Base-by-base conservation (phyloP, 2,888 invertebrate genomes). In the Aplocera efformata region DNA sequence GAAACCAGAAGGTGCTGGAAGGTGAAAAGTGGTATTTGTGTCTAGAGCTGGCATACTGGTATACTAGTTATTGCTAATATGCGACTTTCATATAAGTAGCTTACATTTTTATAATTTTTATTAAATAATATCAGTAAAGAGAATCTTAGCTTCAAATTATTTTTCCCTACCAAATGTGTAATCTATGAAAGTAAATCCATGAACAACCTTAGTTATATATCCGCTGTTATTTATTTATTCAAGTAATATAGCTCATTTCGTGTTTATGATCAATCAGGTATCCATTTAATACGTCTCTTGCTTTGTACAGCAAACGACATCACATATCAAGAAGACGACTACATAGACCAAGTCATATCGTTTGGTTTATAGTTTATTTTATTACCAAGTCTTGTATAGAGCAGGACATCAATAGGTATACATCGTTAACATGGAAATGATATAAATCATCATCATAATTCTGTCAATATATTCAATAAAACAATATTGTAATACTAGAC, bases 291-390 rank as follows among this genome's bases (percentile, higher is more conserved):
- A 63, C 63, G 13, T 17, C 13, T 17, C 13, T 17, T 17, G 13
- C 13, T 17, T 17, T 17, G 13, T 17, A 58, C 57, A 56, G 54
- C 53, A 53, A 29, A 52, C 49, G 45, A 47, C 56, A 56, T 57
- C 57, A 53, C 53, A 59, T 58, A 60, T 58, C 59, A 70, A 36
- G 47, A 60, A 60, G 61, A 67, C 61, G 56, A 58, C 59, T 35
- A 37, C 39, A 40, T 56, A 62, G 58, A 55, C 48, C 57, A 32
- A 45, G 46, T 51, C 37, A 39, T 45, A 43, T 42, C 34, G 44
- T 29, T 38, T 33, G 10, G 40, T 60, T 69, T 73, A 69, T 71
- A 65, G 67, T 64, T 65, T 65, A 67, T 70, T 75, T 74, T 68
- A 73, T 66, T 64, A 61, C 53, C 52, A 52, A 60, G 58, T 63